Percentiles rank a stretch among this genome's conserved stretches.
Conservation (phyloP, 2,797 vertebrate genomes). For the Malurus splendens region DNA sequence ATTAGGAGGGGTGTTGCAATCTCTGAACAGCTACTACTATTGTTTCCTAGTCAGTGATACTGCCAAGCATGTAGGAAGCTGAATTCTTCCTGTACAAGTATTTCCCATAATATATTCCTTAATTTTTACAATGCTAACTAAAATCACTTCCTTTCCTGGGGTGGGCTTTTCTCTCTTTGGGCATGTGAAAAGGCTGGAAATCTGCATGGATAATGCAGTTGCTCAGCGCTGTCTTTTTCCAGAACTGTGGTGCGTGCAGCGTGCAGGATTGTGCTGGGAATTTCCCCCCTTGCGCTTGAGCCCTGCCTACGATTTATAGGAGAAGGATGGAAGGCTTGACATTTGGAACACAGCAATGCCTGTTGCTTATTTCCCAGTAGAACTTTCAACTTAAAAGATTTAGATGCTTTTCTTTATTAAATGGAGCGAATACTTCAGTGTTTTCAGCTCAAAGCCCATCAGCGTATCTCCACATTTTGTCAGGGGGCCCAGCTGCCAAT, state of each 20-base stretch:
- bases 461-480: slow-evolving; percentile 36
- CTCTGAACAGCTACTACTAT: not conserved
- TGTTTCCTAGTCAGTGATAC: not conserved
- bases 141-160: not conserved
- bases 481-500: slow-evolving; percentile 31
- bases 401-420: slow-evolving; percentile 56
- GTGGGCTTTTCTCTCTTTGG: not conserved
- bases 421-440: not conserved
- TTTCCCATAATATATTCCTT: not conserved
- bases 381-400: slow-evolving; percentile 40
- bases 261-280: not conserved
- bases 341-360: slow-evolving; percentile 28
- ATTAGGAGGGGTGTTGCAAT: not conserved
- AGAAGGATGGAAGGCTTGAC: slow-evolving; percentile 13
- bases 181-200: not conserved
- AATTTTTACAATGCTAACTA: not conserved
- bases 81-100: not conserved
- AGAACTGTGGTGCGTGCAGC: rapidly evolving
- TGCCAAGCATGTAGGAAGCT: slow-evolving; percentile 5
- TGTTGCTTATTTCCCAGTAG: slow-evolving; percentile 59
- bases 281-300: not conserved
- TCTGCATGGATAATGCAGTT: not conserved
- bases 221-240: not conserved
- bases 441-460: slow-evolving; percentile 37
- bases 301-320: not conserved